These are phyloP conservation scores for Xenopus borealis DNA, from an alignment of 2,113 vertebrate species.

Conservation along the genomic window DNA sequence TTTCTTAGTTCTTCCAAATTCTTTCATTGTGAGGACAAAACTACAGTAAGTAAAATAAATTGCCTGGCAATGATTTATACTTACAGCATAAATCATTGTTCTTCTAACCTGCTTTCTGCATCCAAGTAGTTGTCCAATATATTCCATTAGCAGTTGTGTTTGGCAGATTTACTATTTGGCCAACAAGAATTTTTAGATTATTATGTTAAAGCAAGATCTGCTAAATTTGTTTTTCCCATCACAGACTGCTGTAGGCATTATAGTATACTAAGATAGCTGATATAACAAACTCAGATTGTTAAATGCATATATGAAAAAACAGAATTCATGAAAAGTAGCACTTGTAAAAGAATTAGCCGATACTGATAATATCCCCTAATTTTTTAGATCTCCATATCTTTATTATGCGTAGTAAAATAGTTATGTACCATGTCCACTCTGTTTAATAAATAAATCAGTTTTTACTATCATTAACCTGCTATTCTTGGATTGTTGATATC, in stretches of 20 bases:
- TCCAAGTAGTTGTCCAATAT: slow-evolving; percentile 7
- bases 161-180: not conserved
- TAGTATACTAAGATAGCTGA: not conserved
- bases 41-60: slow-evolving; percentile 1
- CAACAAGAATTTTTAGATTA: slow-evolving; percentile 1
- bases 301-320: not conserved
- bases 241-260: not conserved
- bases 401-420: no score
- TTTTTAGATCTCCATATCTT: no score
- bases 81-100: slow-evolving; percentile 7
- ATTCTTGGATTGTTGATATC: no score
- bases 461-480: no score
- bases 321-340: not conserved
- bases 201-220: not conserved
- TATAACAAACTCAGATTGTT: not conserved
- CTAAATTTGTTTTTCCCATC: not conserved
- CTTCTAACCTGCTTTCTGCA: not conserved
- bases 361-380: no score
- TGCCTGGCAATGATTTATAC: slow-evolving; percentile 11
- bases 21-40: not conserved
- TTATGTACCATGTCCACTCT: no score
- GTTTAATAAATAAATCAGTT: no score
- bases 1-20: not conserved
- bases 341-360: no score
- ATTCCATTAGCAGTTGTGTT: slow-evolving; percentile 7